Base-by-base conservation (phyloP, 2,888 invertebrate species). In the Drosophila rellima region DNA sequence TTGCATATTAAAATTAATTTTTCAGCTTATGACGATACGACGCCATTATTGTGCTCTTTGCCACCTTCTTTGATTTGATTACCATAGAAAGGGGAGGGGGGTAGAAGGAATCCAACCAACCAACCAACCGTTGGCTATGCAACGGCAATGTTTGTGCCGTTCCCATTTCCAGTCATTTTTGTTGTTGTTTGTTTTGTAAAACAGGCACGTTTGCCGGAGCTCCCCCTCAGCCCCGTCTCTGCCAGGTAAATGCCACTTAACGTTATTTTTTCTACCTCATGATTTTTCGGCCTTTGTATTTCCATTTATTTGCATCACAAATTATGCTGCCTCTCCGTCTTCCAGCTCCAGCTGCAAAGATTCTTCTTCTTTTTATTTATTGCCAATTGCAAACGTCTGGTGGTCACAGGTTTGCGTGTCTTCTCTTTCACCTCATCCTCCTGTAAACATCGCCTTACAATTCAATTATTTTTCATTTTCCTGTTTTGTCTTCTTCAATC, bases 401-500 rank as follows among this genome's bases (percentile, higher is more conserved):
- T 74, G 76, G 70, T 75, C 68, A 68, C 65, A 62, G 73, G 61
- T 65, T 67, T 57, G 39, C 42, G 42, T 63, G 48, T 52, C 47
- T 66, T 33, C 23, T 35, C 55, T 74, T 37, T 33, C 23, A 13
- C 33, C 17, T 37, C 47, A 20, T 26, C 29, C 23, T 11, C 15
- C 67, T 69, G 74, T 65, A 63, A 76, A 72, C 69, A 74, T 56
- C 73, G 81, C 68, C 87, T 74, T 89, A 88, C 89, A 85, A 85
- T 85, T 85, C 90, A 85, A 85, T 85, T 89, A 85, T 89, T 88
- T 85, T 90, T 80, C 78, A 82, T 85, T 85, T 90, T 88, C 87
- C 87, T 90, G 87, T 80, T 88, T 82, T 82, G 78, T 88, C 87
- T 88, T 80, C 74, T 85, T 88, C 68, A 82, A 80, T 74, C 76